Evolutionary conservation across 2,113 vertebrate genomes (phyloP), one percentile per base, ranked within the genome.

Genomic region (Dicentrarchus labrax): DNA sequence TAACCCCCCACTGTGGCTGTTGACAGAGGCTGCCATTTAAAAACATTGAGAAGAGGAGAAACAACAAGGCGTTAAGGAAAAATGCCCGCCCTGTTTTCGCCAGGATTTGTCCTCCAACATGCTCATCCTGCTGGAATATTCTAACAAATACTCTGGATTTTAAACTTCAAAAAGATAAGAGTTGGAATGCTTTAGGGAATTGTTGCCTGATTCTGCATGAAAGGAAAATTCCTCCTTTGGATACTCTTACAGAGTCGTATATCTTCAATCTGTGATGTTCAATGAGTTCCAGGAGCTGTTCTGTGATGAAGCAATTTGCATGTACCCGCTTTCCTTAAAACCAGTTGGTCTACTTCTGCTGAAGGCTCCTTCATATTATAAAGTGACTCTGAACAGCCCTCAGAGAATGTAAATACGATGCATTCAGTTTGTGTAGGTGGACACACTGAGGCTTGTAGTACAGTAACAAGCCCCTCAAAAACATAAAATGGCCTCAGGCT

Each of bases 21-120:
- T 92, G 91, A 90, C 85, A 90, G 75, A 87, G 43, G 78, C 74
- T 88, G 83, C 82, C 72, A 86, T 92, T 90, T 76, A 86, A 91
- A 88, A 90, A 86, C 68, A 84, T 22, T 50, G 72, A 85, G 78
- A 71, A 45, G 61, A 87, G 67, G 75, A 78, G 75, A 86, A 82
- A 89, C 81, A 86, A 47, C 61, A 38, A 77, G 68, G 75, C 66
- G 3, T 47, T 60, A 54, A 78, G 76, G 57, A 66, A 85, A 75
- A 84, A 30, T 45, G 4, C 53, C 30, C 6, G 2, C 66, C 70
- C 68, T 80, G 39, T 56, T 87, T 89, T 86, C 30, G 39, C 17
- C 15, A 54, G 15, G 45, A 24, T n/a, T 51, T 36, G 59, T 56
- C 24, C 47, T 47, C 19, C n/a, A 60, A 62, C 50, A n/a, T 22